phyloP scores from a whole-genome alignment of 23 tunicate genomes.

The Diplosoma virens region DNA sequence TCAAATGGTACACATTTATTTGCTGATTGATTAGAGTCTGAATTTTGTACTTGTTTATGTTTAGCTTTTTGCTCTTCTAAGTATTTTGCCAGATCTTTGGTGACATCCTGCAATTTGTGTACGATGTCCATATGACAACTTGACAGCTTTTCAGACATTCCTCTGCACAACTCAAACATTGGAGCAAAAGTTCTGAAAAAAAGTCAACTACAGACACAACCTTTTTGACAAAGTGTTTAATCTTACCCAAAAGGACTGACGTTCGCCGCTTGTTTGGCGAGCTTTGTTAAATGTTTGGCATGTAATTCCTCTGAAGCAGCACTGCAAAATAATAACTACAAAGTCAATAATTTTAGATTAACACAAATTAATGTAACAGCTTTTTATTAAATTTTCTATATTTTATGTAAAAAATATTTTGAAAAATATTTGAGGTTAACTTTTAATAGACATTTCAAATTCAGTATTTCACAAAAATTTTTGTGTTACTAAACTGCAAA shows the following conservation, averaged over 20 bases:
- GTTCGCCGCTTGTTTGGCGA: constrained; percentile 68
- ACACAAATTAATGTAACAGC: too few species aligned
- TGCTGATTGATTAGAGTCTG: too few species aligned
- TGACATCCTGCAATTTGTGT: constrained; percentile 68
- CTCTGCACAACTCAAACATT: constrained; percentile 63
- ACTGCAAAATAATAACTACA: constrained; percentile 24
- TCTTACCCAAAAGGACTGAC: constrained; percentile 55
- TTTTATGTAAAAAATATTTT: too few species aligned
- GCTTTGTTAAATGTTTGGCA: constrained; percentile 70
- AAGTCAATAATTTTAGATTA: too few species aligned
- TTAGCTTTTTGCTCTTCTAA: constrained; percentile 78
- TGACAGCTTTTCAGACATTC: constrained; percentile 72
- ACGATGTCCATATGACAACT: constrained; percentile 83
- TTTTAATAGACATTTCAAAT: too few species aligned
- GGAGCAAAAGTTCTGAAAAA: constrained; percentile 66
- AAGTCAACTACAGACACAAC: too few species aligned
- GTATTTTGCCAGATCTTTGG: constrained; percentile 77
- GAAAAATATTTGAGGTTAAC: too few species aligned
- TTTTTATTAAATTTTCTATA: too few species aligned
- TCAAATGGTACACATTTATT: too few species aligned
- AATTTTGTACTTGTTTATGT: constrained; percentile 78
- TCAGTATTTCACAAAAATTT: too few species aligned
- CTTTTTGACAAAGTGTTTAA: too few species aligned
- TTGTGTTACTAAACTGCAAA: too few species aligned
- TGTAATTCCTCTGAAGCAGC: constrained; percentile 62